Evolutionary conservation across 2,113 vertebrate genomes (phyloP), one percentile per base, ranked within the genome.

Genomic region (Holacanthus passer): DNA sequence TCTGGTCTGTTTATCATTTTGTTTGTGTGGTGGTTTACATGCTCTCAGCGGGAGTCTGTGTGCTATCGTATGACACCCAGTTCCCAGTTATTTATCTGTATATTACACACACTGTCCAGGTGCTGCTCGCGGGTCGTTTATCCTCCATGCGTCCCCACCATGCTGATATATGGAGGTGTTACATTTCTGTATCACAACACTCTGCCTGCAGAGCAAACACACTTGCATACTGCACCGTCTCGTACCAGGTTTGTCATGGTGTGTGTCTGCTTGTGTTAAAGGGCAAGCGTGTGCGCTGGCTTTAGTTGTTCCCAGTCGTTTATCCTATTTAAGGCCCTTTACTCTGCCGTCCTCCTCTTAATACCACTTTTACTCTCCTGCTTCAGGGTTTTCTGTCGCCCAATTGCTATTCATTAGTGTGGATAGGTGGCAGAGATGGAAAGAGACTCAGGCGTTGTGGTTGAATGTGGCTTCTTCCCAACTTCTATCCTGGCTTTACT

Each of bases 161-260:
- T 63, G 24, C 79, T 92, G 91, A 91, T 92, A 81, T 90, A 92
- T 91, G 85, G 87, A 89, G 86, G 85, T 83, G 85, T 88, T 87
- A 77, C 24, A 58, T 88, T 91, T 89, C 81, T 87, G 79, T 84
- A 84, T 89, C 73, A 29, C 73, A 71, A 77, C 74, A 78, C 70
- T 71, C 37, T 72, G 82, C 79, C 75, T 66, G 79, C 65, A 77
- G 74, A 84, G 81, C 67, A 79, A 84, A 88, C 77, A 65, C 71
- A 58, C 71, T 77, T 60, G 55, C 48, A 74, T 55, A 55, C 52
- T 39, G 66, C 48, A 31, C 62, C 14, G 24, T 79, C 45, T 41
- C 31, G 73, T n/a, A 66, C 41, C 72, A 60, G 55, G 55, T 73
- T 77, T 74, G 71, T 53, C 58, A 32, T 27, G 77, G 58, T 84